Percentiles rank a stretch among this genome's conserved stretches.
Evolutionary conservation across 2,888 invertebrate genomes (phyloP).

Genomic region (Drosophila anomalata): DNA sequence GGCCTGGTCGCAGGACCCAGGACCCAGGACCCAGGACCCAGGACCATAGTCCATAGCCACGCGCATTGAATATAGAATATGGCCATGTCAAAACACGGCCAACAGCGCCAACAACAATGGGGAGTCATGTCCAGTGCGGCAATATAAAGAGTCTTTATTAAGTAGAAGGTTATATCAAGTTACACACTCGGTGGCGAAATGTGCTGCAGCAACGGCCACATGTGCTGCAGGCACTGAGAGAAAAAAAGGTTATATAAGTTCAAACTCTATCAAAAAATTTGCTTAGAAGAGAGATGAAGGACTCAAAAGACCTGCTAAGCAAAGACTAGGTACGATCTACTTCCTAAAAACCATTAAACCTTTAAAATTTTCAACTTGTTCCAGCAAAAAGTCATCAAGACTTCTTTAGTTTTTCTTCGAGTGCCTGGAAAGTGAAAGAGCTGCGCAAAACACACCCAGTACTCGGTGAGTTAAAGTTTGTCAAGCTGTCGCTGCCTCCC

Average conservation of each 20-base stretch:
- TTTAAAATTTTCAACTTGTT: no score
- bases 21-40: neutral
- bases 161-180: constrained; percentile 70
- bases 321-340: no score
- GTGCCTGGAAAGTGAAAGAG: neutral
- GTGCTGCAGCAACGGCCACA: constrained; percentile 8
- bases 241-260: neutral
- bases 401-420: neutral
- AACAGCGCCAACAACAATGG: constrained; percentile 26
- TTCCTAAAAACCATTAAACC: no score
- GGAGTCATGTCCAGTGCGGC: constrained; percentile 30
- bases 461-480: constrained; percentile 45
- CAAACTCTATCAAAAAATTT: no score
- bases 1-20: constrained; percentile 6
- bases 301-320: neutral
- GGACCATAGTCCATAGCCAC: constrained; percentile 29
- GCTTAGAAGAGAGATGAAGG: no score
- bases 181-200: constrained; percentile 53
- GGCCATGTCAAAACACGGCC: constrained; percentile 32
- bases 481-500: constrained; percentile 38
- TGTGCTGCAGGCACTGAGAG: constrained; percentile 7
- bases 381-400: no score
- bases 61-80: constrained; percentile 76
- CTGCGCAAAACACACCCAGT: no score
- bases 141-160: constrained; percentile 64